Conservation (phyloP, 1,140 invertebrate species). For the Cyclargus thomasi region DNA sequence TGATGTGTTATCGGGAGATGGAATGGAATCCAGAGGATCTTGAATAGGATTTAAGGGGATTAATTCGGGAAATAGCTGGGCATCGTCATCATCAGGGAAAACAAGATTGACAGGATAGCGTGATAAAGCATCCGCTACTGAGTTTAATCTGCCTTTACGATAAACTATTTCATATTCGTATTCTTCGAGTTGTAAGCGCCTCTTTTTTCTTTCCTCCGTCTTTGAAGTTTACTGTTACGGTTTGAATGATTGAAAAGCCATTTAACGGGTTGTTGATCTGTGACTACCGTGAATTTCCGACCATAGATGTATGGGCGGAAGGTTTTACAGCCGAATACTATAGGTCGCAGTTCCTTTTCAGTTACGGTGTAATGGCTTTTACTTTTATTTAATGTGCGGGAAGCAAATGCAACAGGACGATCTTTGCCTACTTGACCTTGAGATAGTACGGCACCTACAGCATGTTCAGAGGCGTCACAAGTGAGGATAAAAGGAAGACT, state of each 20-base stretch:
- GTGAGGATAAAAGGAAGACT: slow-evolving; percentile 36
- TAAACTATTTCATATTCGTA: slow-evolving; percentile 24
- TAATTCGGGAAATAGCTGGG: not conserved
- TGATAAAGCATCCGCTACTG: slow-evolving; percentile 23
- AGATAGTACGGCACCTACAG: slow-evolving; percentile 51
- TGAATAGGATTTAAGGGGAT: not conserved
- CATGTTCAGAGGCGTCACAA: slow-evolving; percentile 33
- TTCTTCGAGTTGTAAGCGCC: slow-evolving; percentile 23
- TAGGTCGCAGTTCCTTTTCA: slow-evolving; percentile 35
- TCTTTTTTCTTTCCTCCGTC: too few relatives aligned
- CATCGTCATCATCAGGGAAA: slow-evolving; percentile 15
- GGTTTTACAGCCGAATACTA: slow-evolving; percentile 49
- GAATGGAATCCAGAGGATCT: slow-evolving; percentile 3
- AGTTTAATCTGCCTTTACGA: slow-evolving; percentile 23
- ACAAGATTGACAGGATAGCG: slow-evolving; percentile 20
- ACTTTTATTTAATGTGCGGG: slow-evolving; percentile 25
- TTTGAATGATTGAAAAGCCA: slow-evolving; percentile 71
- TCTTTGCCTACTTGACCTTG: slow-evolving; percentile 40
- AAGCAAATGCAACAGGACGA: slow-evolving; percentile 37
- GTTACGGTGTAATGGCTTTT: slow-evolving; percentile 33
- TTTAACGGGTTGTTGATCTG: slow-evolving; percentile 70
- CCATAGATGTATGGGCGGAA: slow-evolving; percentile 62
- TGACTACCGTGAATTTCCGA: slow-evolving; percentile 65
- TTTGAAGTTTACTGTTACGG: slow-evolving; percentile 25
- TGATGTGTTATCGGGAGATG: not conserved